Evolutionary conservation across 2,888 invertebrate species (phyloP).

Genomic region (Acrobasis repandana): DNA sequence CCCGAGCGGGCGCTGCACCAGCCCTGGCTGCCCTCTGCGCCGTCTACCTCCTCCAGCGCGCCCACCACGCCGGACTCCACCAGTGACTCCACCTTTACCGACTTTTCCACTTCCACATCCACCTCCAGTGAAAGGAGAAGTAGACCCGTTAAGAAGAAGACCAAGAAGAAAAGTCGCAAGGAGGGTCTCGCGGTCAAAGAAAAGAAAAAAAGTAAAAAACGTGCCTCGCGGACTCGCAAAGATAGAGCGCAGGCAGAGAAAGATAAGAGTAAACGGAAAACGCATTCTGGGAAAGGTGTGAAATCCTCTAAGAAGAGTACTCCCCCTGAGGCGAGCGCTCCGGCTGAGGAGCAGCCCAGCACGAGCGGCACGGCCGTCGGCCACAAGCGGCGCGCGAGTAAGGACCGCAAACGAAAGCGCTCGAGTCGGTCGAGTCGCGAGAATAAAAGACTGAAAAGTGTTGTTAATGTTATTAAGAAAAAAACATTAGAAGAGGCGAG

Average conservation of each 20-base stretch:
- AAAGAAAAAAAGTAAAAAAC: conserved; percentile 40
- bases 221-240: conserved; percentile 40
- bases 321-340: conserved; percentile 8
- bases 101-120: conserved; percentile 18
- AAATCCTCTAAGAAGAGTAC: conserved; percentile 51
- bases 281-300: conserved; percentile 58
- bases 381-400: conserved; percentile 29
- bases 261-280: conserved; percentile 53
- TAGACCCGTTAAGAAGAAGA: conserved; percentile 39
- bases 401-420: conserved; percentile 32
- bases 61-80: conserved; percentile 24
- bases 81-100: conserved; percentile 19
- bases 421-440: conserved; percentile 42
- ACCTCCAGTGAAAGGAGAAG: conserved; percentile 34
- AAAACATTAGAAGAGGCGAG: conserved; percentile 44
- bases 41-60: conserved; percentile 27
- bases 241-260: conserved; percentile 35
- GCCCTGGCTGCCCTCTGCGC: conserved; percentile 7
- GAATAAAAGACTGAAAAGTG: conserved; percentile 69
- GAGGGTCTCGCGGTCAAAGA: conserved; percentile 29
- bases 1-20: conserved; percentile 23
- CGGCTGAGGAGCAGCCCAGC: conserved; percentile 28
- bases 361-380: conserved; percentile 31
- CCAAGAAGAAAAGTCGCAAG: conserved; percentile 39
- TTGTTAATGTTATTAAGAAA: conserved; percentile 60